phyloP scores from a whole-genome alignment of 2,113 vertebrate species.

The Macrotis lagotis region DNA sequence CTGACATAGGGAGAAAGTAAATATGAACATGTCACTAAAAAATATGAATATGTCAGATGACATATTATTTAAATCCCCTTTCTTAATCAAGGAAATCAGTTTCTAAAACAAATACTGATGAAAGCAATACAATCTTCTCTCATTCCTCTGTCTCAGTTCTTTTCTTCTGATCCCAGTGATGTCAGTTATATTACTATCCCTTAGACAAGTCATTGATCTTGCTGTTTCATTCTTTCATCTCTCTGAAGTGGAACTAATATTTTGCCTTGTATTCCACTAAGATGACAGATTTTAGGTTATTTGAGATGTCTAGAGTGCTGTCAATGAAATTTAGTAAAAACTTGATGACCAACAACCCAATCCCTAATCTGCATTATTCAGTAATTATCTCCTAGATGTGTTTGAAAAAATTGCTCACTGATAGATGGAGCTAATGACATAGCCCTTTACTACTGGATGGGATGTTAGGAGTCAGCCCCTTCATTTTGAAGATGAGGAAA shows the following conservation, averaged over 20 bases:
- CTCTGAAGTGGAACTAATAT: not conserved
- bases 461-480: not conserved
- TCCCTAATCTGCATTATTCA: not conserved
- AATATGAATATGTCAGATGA: too few species aligned
- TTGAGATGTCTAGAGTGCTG: not conserved
- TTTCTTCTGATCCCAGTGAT: not conserved
- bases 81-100: not conserved
- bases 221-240: not conserved
- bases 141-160: not conserved
- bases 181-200: not conserved
- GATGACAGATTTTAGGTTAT: not conserved
- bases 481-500: not conserved
- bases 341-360: not conserved
- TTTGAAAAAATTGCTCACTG: not conserved
- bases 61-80: too few species aligned
- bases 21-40: too few species aligned
- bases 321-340: not conserved
- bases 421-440: not conserved
- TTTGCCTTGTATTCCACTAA: not conserved
- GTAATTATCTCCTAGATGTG: not conserved
- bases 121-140: not conserved
- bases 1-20: too few species aligned
- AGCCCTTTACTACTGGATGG: not conserved
- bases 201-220: not conserved
- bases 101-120: slow-evolving; percentile 7